These are phyloP conservation scores for Alloscopus bannaensis DNA, from an alignment of 2,888 invertebrate genomes.

Conservation along the genomic window DNA sequence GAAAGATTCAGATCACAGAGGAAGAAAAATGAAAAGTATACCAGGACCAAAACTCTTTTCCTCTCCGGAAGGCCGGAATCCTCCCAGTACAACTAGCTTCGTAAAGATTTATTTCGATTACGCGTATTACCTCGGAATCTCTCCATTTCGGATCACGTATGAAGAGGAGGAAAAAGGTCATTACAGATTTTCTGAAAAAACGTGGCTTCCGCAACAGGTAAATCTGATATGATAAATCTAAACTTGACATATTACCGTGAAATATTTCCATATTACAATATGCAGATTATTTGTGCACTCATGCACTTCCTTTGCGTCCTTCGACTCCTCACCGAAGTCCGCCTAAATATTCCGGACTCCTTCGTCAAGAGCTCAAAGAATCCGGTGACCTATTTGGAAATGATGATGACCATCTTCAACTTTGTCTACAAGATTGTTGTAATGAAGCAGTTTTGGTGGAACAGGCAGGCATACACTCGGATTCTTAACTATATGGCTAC, in stretches of 20 bases:
- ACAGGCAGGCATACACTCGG: neutral
- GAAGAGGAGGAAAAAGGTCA: neutral
- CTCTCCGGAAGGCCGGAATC: neutral
- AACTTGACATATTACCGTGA: neutral
- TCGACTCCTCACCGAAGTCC: neutral
- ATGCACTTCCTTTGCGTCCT: neutral
- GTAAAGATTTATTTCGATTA: constrained; percentile 18
- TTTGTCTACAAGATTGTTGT: neutral
- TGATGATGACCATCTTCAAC: neutral
- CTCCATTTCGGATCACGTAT: constrained; percentile 7
- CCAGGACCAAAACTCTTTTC: too few species aligned
- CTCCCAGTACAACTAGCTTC: neutral
- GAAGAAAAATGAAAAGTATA: too few species aligned
- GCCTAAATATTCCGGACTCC: neutral
- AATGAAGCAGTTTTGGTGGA: neutral
- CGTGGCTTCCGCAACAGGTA: constrained; percentile 28
- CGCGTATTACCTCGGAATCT: neutral
- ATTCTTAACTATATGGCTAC: too few species aligned
- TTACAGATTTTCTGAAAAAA: neutral
- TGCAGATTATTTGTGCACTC: neutral
- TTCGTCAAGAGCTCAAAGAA: neutral
- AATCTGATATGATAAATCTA: neutral
- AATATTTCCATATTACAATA: neutral
- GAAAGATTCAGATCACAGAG: too few species aligned
- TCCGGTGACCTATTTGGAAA: neutral